Base-by-base conservation (phyloP, 30 jellyfish, hydroid and myxozoan species). In the Aurelia sp. region DNA sequence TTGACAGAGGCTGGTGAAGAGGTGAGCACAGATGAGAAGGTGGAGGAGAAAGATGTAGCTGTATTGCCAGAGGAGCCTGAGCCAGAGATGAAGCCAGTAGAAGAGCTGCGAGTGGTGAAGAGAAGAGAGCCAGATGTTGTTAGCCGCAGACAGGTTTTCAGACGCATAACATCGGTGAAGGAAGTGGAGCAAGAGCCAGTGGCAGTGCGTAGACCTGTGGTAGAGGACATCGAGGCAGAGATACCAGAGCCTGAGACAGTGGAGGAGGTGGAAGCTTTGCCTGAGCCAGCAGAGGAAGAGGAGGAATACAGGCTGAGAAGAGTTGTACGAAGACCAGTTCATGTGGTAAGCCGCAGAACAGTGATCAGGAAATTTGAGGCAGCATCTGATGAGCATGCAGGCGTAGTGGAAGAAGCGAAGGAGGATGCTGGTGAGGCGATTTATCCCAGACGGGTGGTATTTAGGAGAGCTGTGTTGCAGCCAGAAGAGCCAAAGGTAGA, bases 21-120 rank as follows among this genome's bases (percentile, higher is more conserved):
- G 74, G 22, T 33, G 60, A 33, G 37, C 15, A 93, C 33, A 20
- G 87, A 55, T 41, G 96, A 87, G 77, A 33, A 17, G 60, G 50
- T 59, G 20, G 96, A 40, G 57, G 87, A 55, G 44, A 93, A 87
- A 78, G 91, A 50, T 18, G 85, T 21, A 51, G 73, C 70, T 50
- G 72, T 57, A 6, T 12, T 69, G 79, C 61, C 59, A 69, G 59
- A 10, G 61, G 79, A 21, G 23, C 23, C 23, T 17, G 67, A 58
- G 23, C 23, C 20, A 58, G 67, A 58, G 20, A 10, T 18, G 55
- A 75, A 55, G 64, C 78, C 85, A 21, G 90, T 21, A 35, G 58
- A 58, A 73, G 86, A 66, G 78, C 85, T 16, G 68, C 87, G 22
- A 82, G 55, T 11, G 89, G 90, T 72, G 20, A 61, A 18, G 41